Evolutionary conservation across 2,113 vertebrate genomes (phyloP).

Genomic region (Dendrocopos noguchii): DNA sequence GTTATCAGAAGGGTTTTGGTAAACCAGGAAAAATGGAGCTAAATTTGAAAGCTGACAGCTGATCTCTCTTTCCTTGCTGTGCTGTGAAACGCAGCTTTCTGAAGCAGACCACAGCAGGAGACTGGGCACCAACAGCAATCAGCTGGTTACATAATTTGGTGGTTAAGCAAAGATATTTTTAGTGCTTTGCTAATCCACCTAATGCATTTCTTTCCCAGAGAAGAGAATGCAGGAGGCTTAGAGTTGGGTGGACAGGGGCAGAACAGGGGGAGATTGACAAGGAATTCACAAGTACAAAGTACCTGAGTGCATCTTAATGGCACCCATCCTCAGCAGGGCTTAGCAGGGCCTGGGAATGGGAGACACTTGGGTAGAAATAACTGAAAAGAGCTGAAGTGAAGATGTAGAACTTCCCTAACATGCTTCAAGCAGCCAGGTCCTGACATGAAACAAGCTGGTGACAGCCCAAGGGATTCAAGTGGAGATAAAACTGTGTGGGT

Average conservation of each 20-base stretch:
- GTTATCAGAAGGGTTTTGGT: too few species aligned
- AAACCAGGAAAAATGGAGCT: background rate
- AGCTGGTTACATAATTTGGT: slow-evolving; percentile 63
- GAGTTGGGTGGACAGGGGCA: slow-evolving; percentile 21
- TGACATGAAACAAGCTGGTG: background rate
- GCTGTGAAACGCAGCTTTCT: slow-evolving; percentile 25
- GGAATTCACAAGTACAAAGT: background rate
- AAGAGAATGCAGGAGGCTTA: slow-evolving; percentile 48
- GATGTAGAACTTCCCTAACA: background rate
- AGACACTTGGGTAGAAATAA: background rate
- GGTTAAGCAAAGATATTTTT: slow-evolving; percentile 71
- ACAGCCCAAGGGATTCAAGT: background rate
- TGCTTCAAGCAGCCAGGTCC: background rate
- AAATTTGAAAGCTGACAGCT: too few species aligned
- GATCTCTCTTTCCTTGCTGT: background rate
- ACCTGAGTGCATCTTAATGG: background rate
- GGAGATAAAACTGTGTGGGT: background rate
- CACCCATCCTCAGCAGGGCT: background rate
- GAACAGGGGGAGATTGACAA: background rate
- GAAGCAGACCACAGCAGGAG: background rate
- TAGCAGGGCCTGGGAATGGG: background rate
- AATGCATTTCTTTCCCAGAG: slow-evolving; percentile 63
- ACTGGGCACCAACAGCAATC: slow-evolving; percentile 29
- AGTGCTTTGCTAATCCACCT: slow-evolving; percentile 67
- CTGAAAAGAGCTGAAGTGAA: background rate